Conservation (phyloP, 2,797 vertebrate species). For the Enteromius mattozi region DNA sequence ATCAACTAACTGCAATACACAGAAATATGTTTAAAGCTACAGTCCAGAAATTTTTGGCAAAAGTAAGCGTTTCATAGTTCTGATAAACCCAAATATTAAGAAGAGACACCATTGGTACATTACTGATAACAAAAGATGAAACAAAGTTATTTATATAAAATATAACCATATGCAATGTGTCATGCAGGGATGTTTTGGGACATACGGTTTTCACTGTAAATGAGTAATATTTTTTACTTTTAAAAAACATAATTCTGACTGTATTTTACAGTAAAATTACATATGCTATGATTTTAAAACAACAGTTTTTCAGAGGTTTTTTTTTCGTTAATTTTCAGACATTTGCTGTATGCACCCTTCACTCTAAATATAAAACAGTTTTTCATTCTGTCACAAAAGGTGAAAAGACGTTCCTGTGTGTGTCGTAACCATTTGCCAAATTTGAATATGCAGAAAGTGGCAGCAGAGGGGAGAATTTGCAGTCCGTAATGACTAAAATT, state of each 20-base stretch:
- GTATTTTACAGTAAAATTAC: neutral
- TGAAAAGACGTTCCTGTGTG: neutral
- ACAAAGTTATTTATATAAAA: neutral
- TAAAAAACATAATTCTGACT: neutral
- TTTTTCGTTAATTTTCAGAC: neutral
- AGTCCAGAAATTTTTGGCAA: no score
- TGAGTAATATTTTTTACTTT: neutral
- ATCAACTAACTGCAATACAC: neutral
- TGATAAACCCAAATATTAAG: constrained; percentile 34
- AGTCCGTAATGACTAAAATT: constrained; percentile 11
- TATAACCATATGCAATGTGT: neutral
- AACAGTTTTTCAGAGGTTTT: neutral
- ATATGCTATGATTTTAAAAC: neutral
- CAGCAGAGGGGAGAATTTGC: neutral
- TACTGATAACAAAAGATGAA: neutral
- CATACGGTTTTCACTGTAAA: neutral
- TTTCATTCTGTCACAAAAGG: neutral
- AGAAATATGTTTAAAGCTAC: neutral
- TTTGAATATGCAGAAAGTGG: constrained; percentile 17
- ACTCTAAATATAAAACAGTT: neutral
- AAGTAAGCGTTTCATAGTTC: neutral
- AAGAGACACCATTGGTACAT: neutral
- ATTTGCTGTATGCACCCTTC: neutral
- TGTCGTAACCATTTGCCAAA: neutral
- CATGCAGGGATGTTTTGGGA: neutral